Evolutionary conservation across 2,113 vertebrate species (phyloP), one percentile per base, ranked within the genome.

Genomic region (Sarotherodon lohbergeri): DNA sequence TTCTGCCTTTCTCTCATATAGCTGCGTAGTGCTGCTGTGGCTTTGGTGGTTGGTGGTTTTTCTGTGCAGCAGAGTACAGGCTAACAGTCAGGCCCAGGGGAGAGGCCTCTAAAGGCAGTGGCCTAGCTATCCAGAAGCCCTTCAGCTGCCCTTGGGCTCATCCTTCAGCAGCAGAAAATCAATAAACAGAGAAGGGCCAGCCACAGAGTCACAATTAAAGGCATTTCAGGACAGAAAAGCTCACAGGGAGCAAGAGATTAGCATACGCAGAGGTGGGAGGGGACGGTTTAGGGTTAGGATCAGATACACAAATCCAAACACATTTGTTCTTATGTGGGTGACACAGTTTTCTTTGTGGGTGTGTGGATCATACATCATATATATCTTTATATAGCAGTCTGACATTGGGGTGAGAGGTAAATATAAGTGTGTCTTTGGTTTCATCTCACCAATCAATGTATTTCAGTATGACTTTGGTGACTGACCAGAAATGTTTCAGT

Each of bases 101-200:
- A 94, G 83, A 89, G 91, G 93, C 92, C 89, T 94, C 91, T 93
- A 81, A 93, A 94, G 93, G 89, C 94, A 92, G 88, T 93, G 93
- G 93, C 94, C 95, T 63, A 81, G 93, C 94, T 84, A 92, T 90
- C 89, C 94, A 90, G 59, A 92, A 93, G 93, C 93, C 93, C 94
- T 96, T 95, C 93, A 94, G 92, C 95, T 93, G 95, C 94, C 95
- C 95, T 96, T 96, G 95, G 93, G 92, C 92, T 91, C 90, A 94
- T 94, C 91, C 94, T 94, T 92, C 91, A 94, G 92, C 93, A 89
- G 85, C 87, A 92, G 88, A 88, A 95, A 95, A 95, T 95, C 94
- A 93, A 95, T 95, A 94, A 80, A 85, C 85, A 92, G 92, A 89
- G 92, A 88, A 89, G 81, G 78, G 84, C 87, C 91, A 84, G 91